A percentile compares a stretch with the other conserved stretches of the same genome.
phyloP scores from a whole-genome alignment of 2,888 invertebrate species.

The Eudemis profundana region DNA sequence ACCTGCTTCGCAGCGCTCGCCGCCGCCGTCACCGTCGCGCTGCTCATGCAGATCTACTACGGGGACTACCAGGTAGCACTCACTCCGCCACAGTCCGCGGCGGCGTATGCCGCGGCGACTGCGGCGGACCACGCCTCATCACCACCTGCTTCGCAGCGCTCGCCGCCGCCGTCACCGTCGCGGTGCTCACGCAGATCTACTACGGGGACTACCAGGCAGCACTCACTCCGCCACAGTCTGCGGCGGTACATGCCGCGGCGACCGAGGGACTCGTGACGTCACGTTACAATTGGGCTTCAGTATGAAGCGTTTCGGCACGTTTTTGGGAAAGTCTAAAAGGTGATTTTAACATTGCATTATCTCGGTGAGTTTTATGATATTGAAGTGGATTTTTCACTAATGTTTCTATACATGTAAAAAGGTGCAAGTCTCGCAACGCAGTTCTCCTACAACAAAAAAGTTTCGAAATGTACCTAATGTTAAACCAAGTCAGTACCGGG shows the following conservation, averaged over 20 bases:
- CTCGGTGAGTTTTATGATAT: too few species aligned
- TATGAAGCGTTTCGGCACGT: too few species aligned
- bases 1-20: slow-evolving; percentile 88
- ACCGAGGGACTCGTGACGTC: too few species aligned
- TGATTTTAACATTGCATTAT: too few species aligned
- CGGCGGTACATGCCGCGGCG: background rate
- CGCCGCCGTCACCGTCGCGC: slow-evolving; percentile 88
- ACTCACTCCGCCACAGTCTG: background rate
- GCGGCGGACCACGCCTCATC: slow-evolving; percentile 54
- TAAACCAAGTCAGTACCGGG: too few species aligned
- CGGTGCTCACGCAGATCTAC: slow-evolving; percentile 53
- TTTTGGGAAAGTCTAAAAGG: too few species aligned
- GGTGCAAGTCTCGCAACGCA: too few species aligned
- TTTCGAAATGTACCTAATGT: too few species aligned
- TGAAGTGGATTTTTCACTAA: too few species aligned
- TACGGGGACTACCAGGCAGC: slow-evolving; percentile 89
- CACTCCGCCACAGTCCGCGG: slow-evolving; percentile 47
- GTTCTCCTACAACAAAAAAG: too few species aligned
- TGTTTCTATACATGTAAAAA: too few species aligned
- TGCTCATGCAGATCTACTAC: slow-evolving; percentile 89
- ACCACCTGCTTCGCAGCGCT: background rate
- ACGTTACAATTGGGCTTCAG: too few species aligned
- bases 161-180: background rate
- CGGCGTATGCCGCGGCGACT: slow-evolving; percentile 34
- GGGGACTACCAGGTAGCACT: slow-evolving; percentile 88